Conservation (phyloP, 2,797 vertebrate genomes). For the Ciconia nigra region DNA sequence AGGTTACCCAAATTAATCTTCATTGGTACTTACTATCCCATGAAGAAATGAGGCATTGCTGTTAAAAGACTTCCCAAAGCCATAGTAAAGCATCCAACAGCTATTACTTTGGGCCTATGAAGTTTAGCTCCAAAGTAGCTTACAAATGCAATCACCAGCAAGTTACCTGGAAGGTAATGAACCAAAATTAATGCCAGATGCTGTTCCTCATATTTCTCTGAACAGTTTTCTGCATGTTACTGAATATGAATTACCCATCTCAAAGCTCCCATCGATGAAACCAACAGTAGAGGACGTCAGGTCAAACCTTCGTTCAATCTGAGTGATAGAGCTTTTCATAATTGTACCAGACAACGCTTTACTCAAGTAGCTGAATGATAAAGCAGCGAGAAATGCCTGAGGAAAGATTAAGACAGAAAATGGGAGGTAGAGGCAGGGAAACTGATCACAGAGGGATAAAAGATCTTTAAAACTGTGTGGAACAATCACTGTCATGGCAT, state of each 20-base stretch:
- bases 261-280: slow-evolving; percentile 88
- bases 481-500: neutral
- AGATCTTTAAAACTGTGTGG: neutral
- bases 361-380: slow-evolving; percentile 83
- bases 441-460: neutral
- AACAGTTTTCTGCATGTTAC: neutral
- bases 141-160: slow-evolving; percentile 90
- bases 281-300: slow-evolving; percentile 85
- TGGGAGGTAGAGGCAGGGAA: neutral
- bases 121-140: slow-evolving; percentile 94
- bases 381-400: slow-evolving; percentile 84
- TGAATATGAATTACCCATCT: slow-evolving; percentile 81
- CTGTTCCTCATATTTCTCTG: neutral
- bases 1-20: neutral
- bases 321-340: slow-evolving; percentile 90
- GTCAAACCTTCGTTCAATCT: slow-evolving; percentile 91
- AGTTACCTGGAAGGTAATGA: slow-evolving; percentile 82
- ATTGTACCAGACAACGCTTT: slow-evolving; percentile 81
- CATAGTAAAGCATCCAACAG: slow-evolving; percentile 85
- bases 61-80: slow-evolving; percentile 84
- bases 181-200: neutral
- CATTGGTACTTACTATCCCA: slow-evolving; percentile 85
- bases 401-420: neutral
- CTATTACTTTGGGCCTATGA: slow-evolving; percentile 90
- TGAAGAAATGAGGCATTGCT: slow-evolving; percentile 92